These are phyloP conservation scores for Aphaenogaster floridana DNA, from an alignment of 1,140 invertebrate genomes.

Conservation along the genomic window DNA sequence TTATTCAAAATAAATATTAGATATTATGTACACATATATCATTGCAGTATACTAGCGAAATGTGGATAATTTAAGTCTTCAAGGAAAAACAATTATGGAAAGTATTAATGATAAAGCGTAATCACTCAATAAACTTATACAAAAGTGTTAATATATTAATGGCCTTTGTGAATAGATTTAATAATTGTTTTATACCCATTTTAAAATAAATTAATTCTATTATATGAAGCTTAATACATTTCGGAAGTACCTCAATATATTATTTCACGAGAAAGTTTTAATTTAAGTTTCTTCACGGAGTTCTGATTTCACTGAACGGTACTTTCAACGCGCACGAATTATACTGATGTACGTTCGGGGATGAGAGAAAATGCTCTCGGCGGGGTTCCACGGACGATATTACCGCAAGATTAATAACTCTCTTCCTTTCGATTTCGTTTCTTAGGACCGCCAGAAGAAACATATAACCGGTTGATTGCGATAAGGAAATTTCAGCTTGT, in stretches of 20 bases:
- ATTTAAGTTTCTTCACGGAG: conserved; percentile 22
- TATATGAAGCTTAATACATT: not conserved
- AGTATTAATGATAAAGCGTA: not conserved
- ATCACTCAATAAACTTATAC: not conserved
- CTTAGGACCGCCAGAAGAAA: conserved; percentile 27
- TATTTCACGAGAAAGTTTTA: conserved; percentile 24
- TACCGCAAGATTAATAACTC: conserved; percentile 55
- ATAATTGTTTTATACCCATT: not conserved
- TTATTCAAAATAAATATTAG: not conserved
- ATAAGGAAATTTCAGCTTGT: conserved; percentile 76
- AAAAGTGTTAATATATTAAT: not conserved
- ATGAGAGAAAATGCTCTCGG: conserved; percentile 16
- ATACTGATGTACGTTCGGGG: conserved; percentile 8
- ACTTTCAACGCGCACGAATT: conserved; percentile 34
- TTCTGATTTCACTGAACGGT: conserved; percentile 24
- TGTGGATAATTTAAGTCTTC: not conserved
- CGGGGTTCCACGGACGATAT: conserved; percentile 6
- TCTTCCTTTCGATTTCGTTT: conserved; percentile 63
- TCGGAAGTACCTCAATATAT: conserved; percentile 33
- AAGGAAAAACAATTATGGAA: not conserved
- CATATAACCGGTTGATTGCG: conserved; percentile 66
- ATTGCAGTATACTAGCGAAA: not conserved
- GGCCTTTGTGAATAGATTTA: not conserved
- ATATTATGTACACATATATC: not conserved
- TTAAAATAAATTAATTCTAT: conserved; percentile 14